Base-by-base conservation (phyloP, 2,113 vertebrate genomes). In the Lota lota region DNA sequence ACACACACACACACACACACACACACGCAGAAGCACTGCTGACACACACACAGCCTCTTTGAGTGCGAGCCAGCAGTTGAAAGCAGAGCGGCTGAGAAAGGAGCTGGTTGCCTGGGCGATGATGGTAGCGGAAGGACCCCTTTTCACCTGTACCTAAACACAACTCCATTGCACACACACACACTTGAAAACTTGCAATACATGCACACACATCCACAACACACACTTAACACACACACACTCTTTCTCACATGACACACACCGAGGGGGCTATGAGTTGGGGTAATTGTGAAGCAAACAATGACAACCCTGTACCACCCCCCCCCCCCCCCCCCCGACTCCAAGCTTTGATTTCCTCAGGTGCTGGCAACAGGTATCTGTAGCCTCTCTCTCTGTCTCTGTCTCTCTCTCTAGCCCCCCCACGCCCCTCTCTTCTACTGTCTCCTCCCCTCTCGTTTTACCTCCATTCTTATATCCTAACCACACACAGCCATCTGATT, bases 21-120 rank as follows among this genome's bases (percentile, higher is more conserved):
- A 53, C 59, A 69, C 40, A 62, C 20, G 53, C 68, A 62, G 20
- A 68, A 21, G 47, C 60, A 53, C 40, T n/a, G 4, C 16, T 61
- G 4, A 20, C 2, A 18, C 17, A 58, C n/a, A 53, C 53, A 17
- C 53, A 56, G 53, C 16, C 53, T 69, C 81, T 72, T 89, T 91
- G 89, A 92, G 81, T 84, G 58, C n/a, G 72, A 77, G 87, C 90
- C 92, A 92, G 84, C 68, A 15, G 56, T 77, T 77, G 91, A 90
- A 93, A 91, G 83, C 79, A 83, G 88, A 91, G 90, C 50, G 67
- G 81, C 88, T 93, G 90, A 90, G 92, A 93, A 93, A 82, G 80
- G 75, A 61, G 68, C 78, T 57, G 36, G 80, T 79, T 77, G 83
- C 83, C 79, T 69, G 71, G 57, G 82, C 87, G 87, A 91, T 87